phyloP scores from a whole-genome alignment of 2,113 vertebrate species.

The Pseudopodoces humilis region DNA sequence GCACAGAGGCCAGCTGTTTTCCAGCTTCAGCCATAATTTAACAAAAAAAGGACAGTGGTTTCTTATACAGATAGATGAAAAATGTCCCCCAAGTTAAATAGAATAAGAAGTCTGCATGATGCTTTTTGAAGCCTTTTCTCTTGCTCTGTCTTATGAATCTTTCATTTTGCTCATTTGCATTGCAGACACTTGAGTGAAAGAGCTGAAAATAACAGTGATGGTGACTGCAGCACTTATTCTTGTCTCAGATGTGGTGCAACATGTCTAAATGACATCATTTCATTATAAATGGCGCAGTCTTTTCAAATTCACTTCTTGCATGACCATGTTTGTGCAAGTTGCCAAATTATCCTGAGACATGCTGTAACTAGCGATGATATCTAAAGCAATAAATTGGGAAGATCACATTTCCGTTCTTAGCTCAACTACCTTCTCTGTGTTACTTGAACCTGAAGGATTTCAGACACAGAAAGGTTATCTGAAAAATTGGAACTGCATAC shows the following conservation, averaged over 20 bases:
- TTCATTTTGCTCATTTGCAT: constrained; percentile 64
- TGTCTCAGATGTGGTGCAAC: constrained; percentile 62
- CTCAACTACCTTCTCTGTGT: not conserved
- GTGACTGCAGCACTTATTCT: constrained; percentile 54
- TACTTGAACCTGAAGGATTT: not conserved
- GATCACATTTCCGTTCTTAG: not conserved
- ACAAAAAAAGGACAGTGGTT: not conserved
- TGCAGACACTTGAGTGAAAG: constrained; percentile 44
- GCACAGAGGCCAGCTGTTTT: not conserved
- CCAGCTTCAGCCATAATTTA: not conserved
- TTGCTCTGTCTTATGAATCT: constrained; percentile 60
- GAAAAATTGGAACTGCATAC: not conserved
- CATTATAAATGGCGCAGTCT: constrained; percentile 32
- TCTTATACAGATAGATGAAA: constrained; percentile 3
- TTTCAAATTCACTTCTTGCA: constrained; percentile 42
- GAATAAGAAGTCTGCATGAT: constrained; percentile 27
- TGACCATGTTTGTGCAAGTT: constrained; percentile 35
- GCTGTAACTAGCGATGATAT: constrained; percentile 38
- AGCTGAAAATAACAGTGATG: constrained; percentile 53
- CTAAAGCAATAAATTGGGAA: constrained; percentile 23
- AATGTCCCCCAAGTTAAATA: constrained; percentile 42
- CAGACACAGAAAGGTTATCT: not conserved
- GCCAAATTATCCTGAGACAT: constrained; percentile 40
- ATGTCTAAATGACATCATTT: constrained; percentile 60
- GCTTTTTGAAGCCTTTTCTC: constrained; percentile 61